A percentile compares a stretch with the other conserved stretches of the same genome.
phyloP scores from a whole-genome alignment of 2,888 invertebrate genomes.

The Agrotis clavis region DNA sequence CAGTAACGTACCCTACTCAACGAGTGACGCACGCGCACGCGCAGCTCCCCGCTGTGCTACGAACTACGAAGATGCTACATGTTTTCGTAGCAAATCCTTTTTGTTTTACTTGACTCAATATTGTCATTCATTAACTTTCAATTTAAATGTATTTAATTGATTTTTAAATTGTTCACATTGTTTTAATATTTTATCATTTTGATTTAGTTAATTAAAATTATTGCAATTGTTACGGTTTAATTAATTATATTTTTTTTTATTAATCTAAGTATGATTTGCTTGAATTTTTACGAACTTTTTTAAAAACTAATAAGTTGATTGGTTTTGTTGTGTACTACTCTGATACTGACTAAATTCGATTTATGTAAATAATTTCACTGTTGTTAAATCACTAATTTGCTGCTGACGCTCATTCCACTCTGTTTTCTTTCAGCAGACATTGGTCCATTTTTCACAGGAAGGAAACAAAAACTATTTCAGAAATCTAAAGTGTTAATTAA shows the following conservation, averaged over 20 bases:
- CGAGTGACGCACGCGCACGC: slow-evolving; percentile 38
- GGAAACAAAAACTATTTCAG: not conserved
- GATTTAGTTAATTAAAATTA: not conserved
- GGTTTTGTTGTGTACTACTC: no score
- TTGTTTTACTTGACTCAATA: not conserved
- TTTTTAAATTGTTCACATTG: not conserved
- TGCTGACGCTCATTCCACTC: no score
- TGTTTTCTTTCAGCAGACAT: not conserved
- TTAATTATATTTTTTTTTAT: no score
- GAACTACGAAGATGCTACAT: slow-evolving; percentile 35
- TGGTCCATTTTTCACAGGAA: not conserved
- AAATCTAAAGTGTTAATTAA: not conserved
- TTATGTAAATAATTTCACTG: no score
- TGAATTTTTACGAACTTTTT: not conserved
- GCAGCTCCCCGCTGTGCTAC: slow-evolving; percentile 53
- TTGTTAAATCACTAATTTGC: no score
- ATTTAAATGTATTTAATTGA: slow-evolving; percentile 11
- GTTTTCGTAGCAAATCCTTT: slow-evolving; percentile 28
- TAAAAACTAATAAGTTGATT: no score
- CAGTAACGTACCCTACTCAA: slow-evolving; percentile 25
- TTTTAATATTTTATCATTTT: not conserved
- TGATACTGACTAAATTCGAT: no score
- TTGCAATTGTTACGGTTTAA: no score
- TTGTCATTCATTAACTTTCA: slow-evolving; percentile 24
- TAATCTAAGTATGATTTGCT: not conserved